phyloP scores from a whole-genome alignment of 2,113 vertebrate genomes.

The Egretta garzetta region DNA sequence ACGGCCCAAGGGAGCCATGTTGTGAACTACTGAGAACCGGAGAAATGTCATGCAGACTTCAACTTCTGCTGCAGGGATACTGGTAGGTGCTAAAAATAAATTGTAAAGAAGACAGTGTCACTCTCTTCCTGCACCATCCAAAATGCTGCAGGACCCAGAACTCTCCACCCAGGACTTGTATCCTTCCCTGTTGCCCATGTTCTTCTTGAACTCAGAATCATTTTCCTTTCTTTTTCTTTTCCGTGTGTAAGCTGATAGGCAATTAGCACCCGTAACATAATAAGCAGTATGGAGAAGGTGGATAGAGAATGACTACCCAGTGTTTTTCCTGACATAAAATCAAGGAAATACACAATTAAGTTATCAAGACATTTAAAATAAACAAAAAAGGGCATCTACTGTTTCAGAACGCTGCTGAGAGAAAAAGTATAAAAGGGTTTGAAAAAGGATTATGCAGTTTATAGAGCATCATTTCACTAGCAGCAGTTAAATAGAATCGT shows the following conservation, averaged over 20 bases:
- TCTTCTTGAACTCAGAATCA: not conserved
- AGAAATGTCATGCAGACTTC: slow-evolving; percentile 83
- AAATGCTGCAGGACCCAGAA: not conserved
- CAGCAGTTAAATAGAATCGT: not conserved
- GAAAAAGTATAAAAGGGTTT: not conserved
- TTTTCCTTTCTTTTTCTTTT: not conserved
- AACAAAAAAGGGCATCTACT: accelerated
- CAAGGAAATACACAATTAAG: not conserved
- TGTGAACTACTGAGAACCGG: slow-evolving; percentile 75
- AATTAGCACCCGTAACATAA: not conserved
- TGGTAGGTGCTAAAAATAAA: slow-evolving; percentile 50
- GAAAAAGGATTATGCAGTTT: not conserved
- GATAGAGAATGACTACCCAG: not conserved
- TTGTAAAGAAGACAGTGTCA: not conserved
- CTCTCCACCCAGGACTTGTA: not conserved
- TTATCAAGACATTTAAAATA: not conserved
- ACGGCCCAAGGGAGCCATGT: slow-evolving; percentile 85
- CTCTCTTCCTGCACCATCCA: not conserved
- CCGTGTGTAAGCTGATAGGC: not conserved
- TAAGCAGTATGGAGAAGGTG: not conserved
- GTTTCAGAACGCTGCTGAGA: not conserved
- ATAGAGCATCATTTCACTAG: not conserved
- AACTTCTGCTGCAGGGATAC: slow-evolving; percentile 69
- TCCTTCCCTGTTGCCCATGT: not conserved
- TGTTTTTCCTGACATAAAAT: not conserved